A percentile compares a stretch with the other conserved stretches of the same genome.
phyloP scores from a whole-genome alignment of 2,113 vertebrate genomes.

The Damaliscus lunatus region DNA sequence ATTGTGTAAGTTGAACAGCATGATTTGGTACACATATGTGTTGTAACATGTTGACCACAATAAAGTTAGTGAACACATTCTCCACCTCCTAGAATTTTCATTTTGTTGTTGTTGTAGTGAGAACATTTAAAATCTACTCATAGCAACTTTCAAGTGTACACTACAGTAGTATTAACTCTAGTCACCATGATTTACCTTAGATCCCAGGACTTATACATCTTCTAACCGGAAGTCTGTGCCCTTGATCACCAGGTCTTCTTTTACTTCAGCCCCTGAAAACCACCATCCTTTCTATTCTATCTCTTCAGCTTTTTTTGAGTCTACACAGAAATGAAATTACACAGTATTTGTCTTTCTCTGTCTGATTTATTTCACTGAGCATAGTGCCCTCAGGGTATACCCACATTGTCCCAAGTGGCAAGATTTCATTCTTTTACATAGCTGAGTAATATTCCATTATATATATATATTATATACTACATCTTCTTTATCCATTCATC shows the following conservation, averaged over 20 bases:
- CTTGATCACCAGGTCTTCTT: neutral
- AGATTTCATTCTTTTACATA: neutral
- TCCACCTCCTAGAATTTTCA: neutral
- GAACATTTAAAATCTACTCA: neutral
- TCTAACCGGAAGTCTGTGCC: neutral
- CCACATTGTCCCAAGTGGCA: neutral
- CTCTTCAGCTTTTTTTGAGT: neutral
- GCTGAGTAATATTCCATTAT: neutral
- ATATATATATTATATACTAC: neutral
- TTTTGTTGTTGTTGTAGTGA: neutral
- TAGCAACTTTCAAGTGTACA: neutral
- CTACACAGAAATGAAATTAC: neutral
- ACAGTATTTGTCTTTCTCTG: neutral
- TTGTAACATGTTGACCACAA: neutral
- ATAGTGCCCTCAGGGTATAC: neutral
- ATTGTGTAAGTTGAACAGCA: neutral
- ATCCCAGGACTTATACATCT: neutral
- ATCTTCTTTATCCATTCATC: neutral
- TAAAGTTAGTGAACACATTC: neutral
- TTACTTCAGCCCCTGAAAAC: neutral
- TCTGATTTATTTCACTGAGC: neutral
- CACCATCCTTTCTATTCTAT: neutral
- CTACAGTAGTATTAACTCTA: neutral
- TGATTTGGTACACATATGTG: neutral
- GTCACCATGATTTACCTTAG: neutral